Percentiles rank a stretch among this genome's conserved stretches.
Evolutionary conservation across 2,888 invertebrate species (phyloP).

Genomic region (Eupeodes luniger): DNA sequence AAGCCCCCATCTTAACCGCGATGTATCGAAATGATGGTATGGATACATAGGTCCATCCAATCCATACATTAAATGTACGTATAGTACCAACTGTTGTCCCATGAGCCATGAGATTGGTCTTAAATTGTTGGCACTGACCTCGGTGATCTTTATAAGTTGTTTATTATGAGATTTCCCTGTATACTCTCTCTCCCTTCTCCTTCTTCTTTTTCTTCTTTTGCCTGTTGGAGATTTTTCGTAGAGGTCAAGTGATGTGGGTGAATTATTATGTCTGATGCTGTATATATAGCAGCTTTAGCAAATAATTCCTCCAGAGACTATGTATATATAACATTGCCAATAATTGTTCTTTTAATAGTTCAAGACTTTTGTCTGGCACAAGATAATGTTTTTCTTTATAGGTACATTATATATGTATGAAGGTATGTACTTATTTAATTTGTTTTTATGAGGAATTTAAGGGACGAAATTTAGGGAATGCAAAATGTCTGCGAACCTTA

Average conservation of each 20-base stretch:
- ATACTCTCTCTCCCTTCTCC: constrained; percentile 12
- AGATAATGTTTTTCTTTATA: constrained; percentile 2
- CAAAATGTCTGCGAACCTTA: constrained; percentile 45
- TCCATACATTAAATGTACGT: no score
- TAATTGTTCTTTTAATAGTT: constrained; percentile 57
- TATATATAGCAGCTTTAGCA: constrained; percentile 9
- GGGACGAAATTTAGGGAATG: constrained; percentile 36
- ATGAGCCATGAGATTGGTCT: constrained; percentile 25
- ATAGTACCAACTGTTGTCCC: not conserved
- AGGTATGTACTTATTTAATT: not conserved
- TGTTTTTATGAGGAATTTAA: constrained; percentile 22
- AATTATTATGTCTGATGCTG: constrained; percentile 14
- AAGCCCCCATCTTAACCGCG: not conserved
- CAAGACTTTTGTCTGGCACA: constrained; percentile 35
- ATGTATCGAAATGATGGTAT: not conserved
- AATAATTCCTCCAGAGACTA: constrained; percentile 19
- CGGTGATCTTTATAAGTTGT: constrained; percentile 46
- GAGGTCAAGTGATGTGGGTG: constrained; percentile 54
- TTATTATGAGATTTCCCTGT: constrained; percentile 32
- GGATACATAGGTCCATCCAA: no score
- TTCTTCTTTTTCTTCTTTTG: no score
- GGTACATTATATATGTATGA: no score
- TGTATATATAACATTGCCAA: not conserved
- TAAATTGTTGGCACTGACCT: constrained; percentile 58
- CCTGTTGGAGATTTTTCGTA: not conserved